Percentiles rank a stretch among this genome's conserved stretches.
These are phyloP conservation scores for Trematomus bernacchii DNA, from an alignment of 2,797 vertebrate species.

Conservation along the genomic window DNA sequence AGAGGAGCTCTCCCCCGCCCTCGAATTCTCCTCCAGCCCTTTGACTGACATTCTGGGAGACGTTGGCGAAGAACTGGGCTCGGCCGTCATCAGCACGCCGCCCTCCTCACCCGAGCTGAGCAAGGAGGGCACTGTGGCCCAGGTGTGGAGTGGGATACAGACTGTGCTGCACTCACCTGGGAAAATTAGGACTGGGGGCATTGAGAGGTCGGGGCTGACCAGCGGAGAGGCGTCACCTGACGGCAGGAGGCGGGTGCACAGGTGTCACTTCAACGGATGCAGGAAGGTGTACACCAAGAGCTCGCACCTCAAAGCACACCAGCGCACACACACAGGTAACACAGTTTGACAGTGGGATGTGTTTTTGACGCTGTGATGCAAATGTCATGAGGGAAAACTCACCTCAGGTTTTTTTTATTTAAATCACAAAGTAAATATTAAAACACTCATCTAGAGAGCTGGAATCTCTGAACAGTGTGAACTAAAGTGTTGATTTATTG, in stretches of 20 bases:
- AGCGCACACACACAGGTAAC: slow-evolving; percentile 97
- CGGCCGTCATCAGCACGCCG: slow-evolving; percentile 88
- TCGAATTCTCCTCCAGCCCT: slow-evolving; percentile 90
- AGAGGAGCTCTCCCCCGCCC: slow-evolving; percentile 92
- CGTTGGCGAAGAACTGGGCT: slow-evolving; percentile 88
- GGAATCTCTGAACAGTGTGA: neutral
- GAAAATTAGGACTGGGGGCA: slow-evolving; percentile 87
- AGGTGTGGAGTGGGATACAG: slow-evolving; percentile 88
- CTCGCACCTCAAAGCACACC: slow-evolving; percentile 98
- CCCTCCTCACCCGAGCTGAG: slow-evolving; percentile 92
- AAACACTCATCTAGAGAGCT: neutral
- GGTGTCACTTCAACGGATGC: slow-evolving; percentile 97
- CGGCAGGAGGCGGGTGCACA: slow-evolving; percentile 92
- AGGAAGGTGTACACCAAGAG: slow-evolving; percentile 99
- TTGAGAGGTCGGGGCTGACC: slow-evolving; percentile 86
- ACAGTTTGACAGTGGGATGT: accelerated
- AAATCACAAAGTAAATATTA: neutral
- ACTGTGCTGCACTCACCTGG: slow-evolving; percentile 88
- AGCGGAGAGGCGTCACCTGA: slow-evolving; percentile 92
- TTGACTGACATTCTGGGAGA: slow-evolving; percentile 88
- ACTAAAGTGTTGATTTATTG: neutral
- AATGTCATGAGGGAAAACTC: neutral
- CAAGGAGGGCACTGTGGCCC: slow-evolving; percentile 85
- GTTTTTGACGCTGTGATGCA: neutral
- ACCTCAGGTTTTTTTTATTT: neutral